phyloP scores from a whole-genome alignment of 1,140 invertebrate genomes.

The Orchestia grillus region DNA sequence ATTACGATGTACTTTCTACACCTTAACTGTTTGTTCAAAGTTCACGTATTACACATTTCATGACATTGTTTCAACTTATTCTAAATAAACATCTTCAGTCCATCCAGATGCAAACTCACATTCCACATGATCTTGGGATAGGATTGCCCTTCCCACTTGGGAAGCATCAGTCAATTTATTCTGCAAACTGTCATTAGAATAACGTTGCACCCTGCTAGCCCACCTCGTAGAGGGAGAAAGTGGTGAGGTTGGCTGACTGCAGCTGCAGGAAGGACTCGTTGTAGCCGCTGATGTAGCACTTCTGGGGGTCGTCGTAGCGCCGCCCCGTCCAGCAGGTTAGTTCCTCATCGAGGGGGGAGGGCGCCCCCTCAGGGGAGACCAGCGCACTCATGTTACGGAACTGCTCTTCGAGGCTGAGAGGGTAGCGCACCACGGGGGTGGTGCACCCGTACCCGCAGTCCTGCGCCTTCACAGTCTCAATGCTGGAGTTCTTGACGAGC shows the following conservation, averaged over 20 bases:
- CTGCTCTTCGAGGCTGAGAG: conserved; percentile 35
- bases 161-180: no score
- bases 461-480: conserved; percentile 50
- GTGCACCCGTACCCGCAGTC: conserved; percentile 63
- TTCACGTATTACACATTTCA: no score
- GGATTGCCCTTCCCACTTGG: no score
- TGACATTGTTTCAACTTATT: no score
- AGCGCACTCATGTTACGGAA: conserved; percentile 57
- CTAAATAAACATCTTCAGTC: no score
- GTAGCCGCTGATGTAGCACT: conserved; percentile 63
- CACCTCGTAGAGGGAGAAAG: conserved; percentile 58
- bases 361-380: neutral
- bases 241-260: conserved; percentile 56
- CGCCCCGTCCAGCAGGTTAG: conserved; percentile 45
- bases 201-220: neutral
- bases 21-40: no score
- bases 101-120: no score
- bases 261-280: conserved; percentile 59
- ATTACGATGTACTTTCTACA: neutral
- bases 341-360: conserved; percentile 59
- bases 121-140: no score
- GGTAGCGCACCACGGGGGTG: conserved; percentile 57
- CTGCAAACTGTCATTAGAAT: neutral
- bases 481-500: conserved; percentile 57
- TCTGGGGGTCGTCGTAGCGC: conserved; percentile 51